phyloP scores from a whole-genome alignment of 2,888 invertebrate genomes.

The Drosophila yooni region DNA sequence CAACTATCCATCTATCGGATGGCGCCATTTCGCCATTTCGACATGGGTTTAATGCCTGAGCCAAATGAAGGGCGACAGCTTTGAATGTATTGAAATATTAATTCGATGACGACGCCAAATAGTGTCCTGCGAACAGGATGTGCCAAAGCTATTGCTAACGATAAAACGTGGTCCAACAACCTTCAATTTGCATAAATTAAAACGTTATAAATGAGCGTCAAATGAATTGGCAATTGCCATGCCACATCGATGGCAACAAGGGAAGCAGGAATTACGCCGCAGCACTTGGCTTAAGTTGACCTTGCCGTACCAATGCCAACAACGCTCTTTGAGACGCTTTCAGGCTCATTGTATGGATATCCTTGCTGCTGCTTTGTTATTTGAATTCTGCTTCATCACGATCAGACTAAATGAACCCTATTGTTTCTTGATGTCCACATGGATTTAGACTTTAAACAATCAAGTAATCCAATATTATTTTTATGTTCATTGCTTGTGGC shows the following conservation, averaged over 20 bases:
- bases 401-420: slow-evolving; percentile 20
- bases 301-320: neutral
- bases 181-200: slow-evolving; percentile 68
- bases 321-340: neutral
- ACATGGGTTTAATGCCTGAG: neutral
- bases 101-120: slow-evolving; percentile 13
- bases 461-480: neutral
- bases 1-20: neutral
- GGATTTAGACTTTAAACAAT: neutral
- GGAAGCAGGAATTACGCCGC: slow-evolving; percentile 4
- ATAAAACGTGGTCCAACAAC: slow-evolving; percentile 26
- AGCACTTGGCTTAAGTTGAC: slow-evolving; percentile 5
- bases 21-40: neutral
- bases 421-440: slow-evolving; percentile 5
- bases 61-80: neutral
- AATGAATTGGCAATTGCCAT: slow-evolving; percentile 60
- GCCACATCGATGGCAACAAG: neutral
- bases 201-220: slow-evolving; percentile 52
- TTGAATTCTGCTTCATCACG: slow-evolving; percentile 20
- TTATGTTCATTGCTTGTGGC: neutral
- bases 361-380: neutral
- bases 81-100: slow-evolving; percentile 11
- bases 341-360: neutral
- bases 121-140: slow-evolving; percentile 35
- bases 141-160: slow-evolving; percentile 35